Conservation (phyloP, 2,113 vertebrate genomes). For the Planiliza haematocheilus region DNA sequence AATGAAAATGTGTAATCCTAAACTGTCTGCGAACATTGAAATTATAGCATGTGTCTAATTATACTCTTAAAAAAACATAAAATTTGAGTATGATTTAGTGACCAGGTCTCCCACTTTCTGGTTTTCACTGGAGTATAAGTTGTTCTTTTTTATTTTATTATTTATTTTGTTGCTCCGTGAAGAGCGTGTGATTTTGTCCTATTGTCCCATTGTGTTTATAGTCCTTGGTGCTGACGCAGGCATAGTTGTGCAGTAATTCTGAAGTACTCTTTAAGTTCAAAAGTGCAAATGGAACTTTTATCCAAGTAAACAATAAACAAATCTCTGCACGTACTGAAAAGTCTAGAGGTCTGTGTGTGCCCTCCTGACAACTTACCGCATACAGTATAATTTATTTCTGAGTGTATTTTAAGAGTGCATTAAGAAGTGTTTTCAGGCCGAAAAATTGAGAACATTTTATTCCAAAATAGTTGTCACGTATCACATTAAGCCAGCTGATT, state of each 20-base stretch:
- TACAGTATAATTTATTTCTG: neutral
- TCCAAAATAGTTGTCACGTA: constrained; percentile 10
- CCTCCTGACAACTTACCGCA: neutral
- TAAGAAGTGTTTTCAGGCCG: neutral
- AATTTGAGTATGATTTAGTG: too few species aligned
- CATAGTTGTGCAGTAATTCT: neutral
- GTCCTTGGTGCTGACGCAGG: too few species aligned
- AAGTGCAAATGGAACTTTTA: constrained; percentile 4
- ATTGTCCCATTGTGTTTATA: too few species aligned
- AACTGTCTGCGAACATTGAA: too few species aligned
- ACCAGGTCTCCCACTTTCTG: too few species aligned
- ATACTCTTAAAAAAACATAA: too few species aligned
- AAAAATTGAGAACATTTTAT: constrained; percentile 14
- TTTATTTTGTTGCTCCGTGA: too few species aligned
- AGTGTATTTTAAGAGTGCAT: constrained; percentile 25
- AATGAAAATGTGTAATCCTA: too few species aligned
- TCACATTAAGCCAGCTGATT: constrained; percentile 8
- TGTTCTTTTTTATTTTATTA: too few species aligned
- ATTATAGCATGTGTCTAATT: too few species aligned
- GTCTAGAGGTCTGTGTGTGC: constrained; percentile 1
- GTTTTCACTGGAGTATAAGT: too few species aligned
- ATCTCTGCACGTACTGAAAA: neutral
- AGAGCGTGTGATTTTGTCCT: too few species aligned
- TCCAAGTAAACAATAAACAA: neutral
- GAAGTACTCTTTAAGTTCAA: neutral